Base-by-base conservation (phyloP, 2,888 invertebrate species). In the Oasisia sp. region DNA sequence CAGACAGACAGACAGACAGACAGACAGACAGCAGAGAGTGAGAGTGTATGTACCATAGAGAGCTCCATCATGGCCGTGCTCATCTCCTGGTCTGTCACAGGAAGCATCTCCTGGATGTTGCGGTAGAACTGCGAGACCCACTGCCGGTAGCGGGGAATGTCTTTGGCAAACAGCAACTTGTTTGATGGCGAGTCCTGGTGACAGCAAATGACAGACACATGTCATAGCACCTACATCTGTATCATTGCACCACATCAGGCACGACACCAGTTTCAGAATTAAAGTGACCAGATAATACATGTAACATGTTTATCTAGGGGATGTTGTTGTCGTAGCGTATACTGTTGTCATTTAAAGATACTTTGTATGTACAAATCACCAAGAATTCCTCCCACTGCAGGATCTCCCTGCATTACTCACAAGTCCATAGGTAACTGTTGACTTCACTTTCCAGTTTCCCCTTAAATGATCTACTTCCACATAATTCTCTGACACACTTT, bases 151-250 rank as follows among this genome's bases (percentile, higher is more conserved):
- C 95, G 95, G 89, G 96, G 95, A 93, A 96, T 96, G 97, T 99
- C 99, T 97, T 99, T 99, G 96, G 99, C 99, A 97, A 99, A 99
- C 95, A 99, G 97, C 95, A 99, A 97, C 97, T 99, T 99, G 95
- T 99, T 99, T 97, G 99, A 99, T 95, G 99, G 99, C 91, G 99
- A 99, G 97, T 99, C 99, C 97, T 96, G 95, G 3, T 50, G 50
- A 91, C 74, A 74, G 74, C 3, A 19, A 74, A 27, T 7, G 7
- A 74, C 3, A 19, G 27, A n/a, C 74, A 74, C 27, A 27, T 74
- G 27, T 74, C 7, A 27, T 74, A 74, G 14, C 27, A 74, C 7
- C 74, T 7, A 74, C 74, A 74, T 27, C n/a, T 5, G 74, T n/a
- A 7, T 74, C 74, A 19, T n/a, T 19, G 5, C 74, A n/a, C n/a